Conservation (phyloP, 2,888 invertebrate species). For the Plebejus melissa region DNA sequence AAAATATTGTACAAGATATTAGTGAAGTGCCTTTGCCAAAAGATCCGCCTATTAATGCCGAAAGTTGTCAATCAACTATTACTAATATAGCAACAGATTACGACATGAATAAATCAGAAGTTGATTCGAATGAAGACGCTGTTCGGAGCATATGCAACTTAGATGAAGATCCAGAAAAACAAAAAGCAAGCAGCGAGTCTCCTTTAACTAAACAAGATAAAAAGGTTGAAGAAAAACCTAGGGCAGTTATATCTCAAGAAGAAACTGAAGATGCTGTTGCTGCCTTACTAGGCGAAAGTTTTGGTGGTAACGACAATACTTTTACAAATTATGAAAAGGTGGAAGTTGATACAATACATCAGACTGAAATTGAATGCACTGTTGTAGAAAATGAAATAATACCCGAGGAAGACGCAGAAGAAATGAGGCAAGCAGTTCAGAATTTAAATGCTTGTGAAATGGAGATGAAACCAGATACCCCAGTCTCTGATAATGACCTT, state of each 20-base stretch:
- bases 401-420: slow-evolving; percentile 87
- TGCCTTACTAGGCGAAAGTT: slow-evolving; percentile 91
- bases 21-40: slow-evolving; percentile 69
- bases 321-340: slow-evolving; percentile 79
- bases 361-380: slow-evolving; percentile 68
- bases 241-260: slow-evolving; percentile 92
- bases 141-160: slow-evolving; percentile 87
- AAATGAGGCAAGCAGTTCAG: slow-evolving; percentile 90
- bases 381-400: slow-evolving; percentile 75
- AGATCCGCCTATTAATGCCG: slow-evolving; percentile 51
- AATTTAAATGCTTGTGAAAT: slow-evolving; percentile 85
- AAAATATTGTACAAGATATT: slow-evolving; percentile 59
- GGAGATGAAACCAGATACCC: slow-evolving; percentile 90
- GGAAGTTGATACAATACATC: slow-evolving; percentile 58
- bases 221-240: slow-evolving; percentile 85
- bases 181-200: slow-evolving; percentile 49
- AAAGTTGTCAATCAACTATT: slow-evolving; percentile 37
- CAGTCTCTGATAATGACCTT: slow-evolving; percentile 89
- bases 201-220: slow-evolving; percentile 68
- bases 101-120: slow-evolving; percentile 49
- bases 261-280: slow-evolving; percentile 96
- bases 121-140: slow-evolving; percentile 83
- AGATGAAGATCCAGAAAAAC: slow-evolving; percentile 53
- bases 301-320: slow-evolving; percentile 81
- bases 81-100: slow-evolving; percentile 45